phyloP scores from a whole-genome alignment of 2,888 invertebrate genomes.

The Pseudoips prasinana region DNA sequence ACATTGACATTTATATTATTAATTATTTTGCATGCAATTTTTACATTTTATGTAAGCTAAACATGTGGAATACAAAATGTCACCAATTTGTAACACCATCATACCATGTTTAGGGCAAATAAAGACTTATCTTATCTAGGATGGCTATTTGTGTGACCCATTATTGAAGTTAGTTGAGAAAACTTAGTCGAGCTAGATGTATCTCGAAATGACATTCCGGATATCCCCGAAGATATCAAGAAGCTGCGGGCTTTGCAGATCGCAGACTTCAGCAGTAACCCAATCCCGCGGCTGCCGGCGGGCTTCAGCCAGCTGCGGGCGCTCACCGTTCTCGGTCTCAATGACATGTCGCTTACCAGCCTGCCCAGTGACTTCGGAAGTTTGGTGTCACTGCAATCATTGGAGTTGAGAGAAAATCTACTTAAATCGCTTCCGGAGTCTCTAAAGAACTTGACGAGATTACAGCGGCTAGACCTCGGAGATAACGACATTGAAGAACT shows the following conservation, averaged over 20 bases:
- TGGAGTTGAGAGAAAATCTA: slow-evolving; percentile 98
- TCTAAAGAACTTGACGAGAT: slow-evolving; percentile 91
- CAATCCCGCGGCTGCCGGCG: slow-evolving; percentile 96
- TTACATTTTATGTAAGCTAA: too few species aligned
- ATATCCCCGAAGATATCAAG: slow-evolving; percentile 99
- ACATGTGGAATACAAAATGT: too few species aligned
- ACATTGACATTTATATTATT: too few species aligned
- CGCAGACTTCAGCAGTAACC: slow-evolving; percentile 99
- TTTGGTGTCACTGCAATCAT: slow-evolving; percentile 93
- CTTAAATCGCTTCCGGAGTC: slow-evolving; percentile 96
- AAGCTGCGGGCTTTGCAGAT: slow-evolving; percentile 96
- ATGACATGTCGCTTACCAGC: slow-evolving; percentile 98
- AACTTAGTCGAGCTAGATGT: too few species aligned
- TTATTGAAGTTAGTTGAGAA: too few species aligned
- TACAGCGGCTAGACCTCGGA: slow-evolving; percentile 97
- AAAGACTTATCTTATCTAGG: too few species aligned
- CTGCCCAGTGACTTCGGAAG: slow-evolving; percentile 98
- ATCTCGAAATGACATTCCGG: slow-evolving; percentile 99
- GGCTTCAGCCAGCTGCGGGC: slow-evolving; percentile 97
- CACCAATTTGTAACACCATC: too few species aligned
- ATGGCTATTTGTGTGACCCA: too few species aligned
- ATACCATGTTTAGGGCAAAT: too few species aligned
- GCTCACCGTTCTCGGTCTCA: slow-evolving; percentile 96
- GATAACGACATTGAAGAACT: slow-evolving; percentile 99
- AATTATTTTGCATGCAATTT: too few species aligned